Conservation (phyloP, 2,888 invertebrate species). For the Ditula angustiorana region DNA sequence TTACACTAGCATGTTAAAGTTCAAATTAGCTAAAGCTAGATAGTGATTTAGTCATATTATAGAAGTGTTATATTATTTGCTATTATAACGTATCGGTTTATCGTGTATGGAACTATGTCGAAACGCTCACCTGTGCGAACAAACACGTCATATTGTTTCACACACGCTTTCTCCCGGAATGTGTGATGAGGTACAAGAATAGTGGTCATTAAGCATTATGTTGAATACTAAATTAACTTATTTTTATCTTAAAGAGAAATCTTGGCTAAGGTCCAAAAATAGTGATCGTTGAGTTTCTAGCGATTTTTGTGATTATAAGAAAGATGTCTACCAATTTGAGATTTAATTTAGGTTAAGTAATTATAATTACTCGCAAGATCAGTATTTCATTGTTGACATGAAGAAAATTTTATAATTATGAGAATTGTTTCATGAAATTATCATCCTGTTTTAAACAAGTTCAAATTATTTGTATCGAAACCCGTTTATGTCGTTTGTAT, state of each 20-base stretch:
- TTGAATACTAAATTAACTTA: too few species aligned
- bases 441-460: not conserved
- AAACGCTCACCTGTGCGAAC: conserved; percentile 43
- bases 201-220: not conserved
- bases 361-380: too few species aligned
- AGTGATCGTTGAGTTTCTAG: too few species aligned
- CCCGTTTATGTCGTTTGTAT: not conserved
- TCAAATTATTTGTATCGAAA: not conserved
- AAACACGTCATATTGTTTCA: conserved; percentile 43
- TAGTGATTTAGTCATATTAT: conserved; percentile 10
- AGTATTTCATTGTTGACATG: too few species aligned
- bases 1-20: not conserved
- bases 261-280: too few species aligned
- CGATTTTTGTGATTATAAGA: too few species aligned
- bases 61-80: conserved; percentile 26
- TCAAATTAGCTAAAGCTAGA: not conserved
- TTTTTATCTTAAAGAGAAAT: too few species aligned
- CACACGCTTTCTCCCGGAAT: conserved; percentile 43
- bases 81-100: conserved; percentile 42
- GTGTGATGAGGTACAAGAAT: conserved; percentile 17
- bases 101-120: conserved; percentile 41
- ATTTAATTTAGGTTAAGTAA: too few species aligned
- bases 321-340: too few species aligned
- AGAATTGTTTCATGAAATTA: not conserved
- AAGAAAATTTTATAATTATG: too few species aligned